These are phyloP conservation scores for Phallusia fumigata DNA, from an alignment of 23 tunicate genomes.

Conservation along the genomic window DNA sequence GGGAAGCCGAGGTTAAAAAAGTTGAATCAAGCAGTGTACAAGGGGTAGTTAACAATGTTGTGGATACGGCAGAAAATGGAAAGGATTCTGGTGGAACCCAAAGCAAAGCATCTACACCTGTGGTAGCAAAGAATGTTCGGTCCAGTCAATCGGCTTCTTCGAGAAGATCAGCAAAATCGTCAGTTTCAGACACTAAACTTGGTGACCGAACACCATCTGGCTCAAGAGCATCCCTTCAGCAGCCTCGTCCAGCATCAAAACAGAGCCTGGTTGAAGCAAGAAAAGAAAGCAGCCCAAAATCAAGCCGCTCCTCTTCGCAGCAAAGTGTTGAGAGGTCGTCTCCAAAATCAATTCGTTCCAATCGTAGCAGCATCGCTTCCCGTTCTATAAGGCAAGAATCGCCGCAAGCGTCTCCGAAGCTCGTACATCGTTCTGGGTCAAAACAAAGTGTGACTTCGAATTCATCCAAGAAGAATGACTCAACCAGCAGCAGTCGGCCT, in stretches of 20 bases:
- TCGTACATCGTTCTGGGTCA: no score
- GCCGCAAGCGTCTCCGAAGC: neutral
- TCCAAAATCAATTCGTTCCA: neutral
- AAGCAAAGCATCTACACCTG: no score
- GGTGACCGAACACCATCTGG: neutral
- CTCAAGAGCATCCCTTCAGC: neutral
- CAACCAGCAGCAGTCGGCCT: neutral
- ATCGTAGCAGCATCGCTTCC: neutral
- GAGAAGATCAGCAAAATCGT: neutral
- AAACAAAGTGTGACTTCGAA: neutral
- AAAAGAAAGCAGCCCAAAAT: neutral
- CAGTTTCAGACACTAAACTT: neutral
- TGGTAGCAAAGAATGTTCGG: neutral
- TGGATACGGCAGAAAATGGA: neutral
- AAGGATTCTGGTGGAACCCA: neutral
- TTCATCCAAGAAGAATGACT: neutral
- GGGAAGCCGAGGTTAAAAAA: neutral
- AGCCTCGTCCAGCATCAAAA: neutral
- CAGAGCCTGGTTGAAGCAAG: neutral
- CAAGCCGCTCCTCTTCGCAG: neutral
- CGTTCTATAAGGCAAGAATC: neutral
- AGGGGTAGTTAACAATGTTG: neutral
- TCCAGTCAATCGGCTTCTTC: neutral
- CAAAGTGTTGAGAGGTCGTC: neutral
- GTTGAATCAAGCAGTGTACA: neutral